These are phyloP conservation scores for Scaptomyza pallida DNA, from an alignment of 1,140 invertebrate species.

Conservation along the genomic window DNA sequence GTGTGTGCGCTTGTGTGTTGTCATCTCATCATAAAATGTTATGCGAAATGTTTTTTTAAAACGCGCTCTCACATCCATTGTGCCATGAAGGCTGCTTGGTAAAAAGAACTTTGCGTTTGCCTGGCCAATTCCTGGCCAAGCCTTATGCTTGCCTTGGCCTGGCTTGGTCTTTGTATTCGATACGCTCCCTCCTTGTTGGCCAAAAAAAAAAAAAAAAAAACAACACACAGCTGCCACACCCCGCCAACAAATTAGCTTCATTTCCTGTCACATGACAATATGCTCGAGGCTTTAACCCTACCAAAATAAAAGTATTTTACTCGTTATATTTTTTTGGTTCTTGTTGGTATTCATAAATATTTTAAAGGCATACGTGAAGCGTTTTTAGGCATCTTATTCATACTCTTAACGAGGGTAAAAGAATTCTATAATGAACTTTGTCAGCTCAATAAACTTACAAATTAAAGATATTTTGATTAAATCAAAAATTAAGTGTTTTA, in stretches of 20 bases:
- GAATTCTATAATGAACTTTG: neutral
- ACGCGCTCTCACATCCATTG: slow-evolving; percentile 30
- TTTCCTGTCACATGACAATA: slow-evolving; percentile 75
- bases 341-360: slow-evolving; percentile 47
- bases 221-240: slow-evolving; percentile 48
- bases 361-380: slow-evolving; percentile 20
- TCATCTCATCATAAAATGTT: slow-evolving; percentile 67
- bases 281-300: slow-evolving; percentile 54
- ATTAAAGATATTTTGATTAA: neutral
- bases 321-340: slow-evolving; percentile 12
- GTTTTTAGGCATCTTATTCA: slow-evolving; percentile 36
- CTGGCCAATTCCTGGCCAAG: slow-evolving; percentile 16
- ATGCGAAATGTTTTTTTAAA: slow-evolving; percentile 38
- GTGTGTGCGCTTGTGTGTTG: slow-evolving; percentile 38
- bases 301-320: slow-evolving; percentile 54
- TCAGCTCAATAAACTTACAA: neutral
- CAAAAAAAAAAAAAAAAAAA: neutral
- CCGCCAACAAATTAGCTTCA: slow-evolving; percentile 79
- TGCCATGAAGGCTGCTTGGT: slow-evolving; percentile 39
- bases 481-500: neutral
- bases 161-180: slow-evolving; percentile 29
- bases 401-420: neutral
- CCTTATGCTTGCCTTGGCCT: slow-evolving; percentile 10
- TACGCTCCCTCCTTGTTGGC: slow-evolving; percentile 31
- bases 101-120: slow-evolving; percentile 7